Percentiles rank a stretch among this genome's conserved stretches.
Evolutionary conservation across 2,113 vertebrate genomes (phyloP).

Genomic region (Eptesicus fuscus): DNA sequence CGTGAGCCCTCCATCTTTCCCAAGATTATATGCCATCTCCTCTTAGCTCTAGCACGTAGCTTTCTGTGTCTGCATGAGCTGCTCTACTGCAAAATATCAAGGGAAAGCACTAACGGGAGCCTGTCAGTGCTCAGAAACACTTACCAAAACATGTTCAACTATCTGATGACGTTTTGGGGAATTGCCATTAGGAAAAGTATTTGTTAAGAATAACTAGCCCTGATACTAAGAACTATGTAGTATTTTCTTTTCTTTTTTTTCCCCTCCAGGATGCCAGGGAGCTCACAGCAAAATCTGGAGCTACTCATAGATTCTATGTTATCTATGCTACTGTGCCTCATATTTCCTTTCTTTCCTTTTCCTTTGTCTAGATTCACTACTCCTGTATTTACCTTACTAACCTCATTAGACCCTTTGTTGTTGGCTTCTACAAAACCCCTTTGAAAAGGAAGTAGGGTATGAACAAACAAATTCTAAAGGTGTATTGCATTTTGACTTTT

Average conservation of each 20-base stretch:
- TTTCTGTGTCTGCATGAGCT: not conserved
- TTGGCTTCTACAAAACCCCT: not conserved
- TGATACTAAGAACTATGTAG: not conserved
- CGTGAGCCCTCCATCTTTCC: not conserved
- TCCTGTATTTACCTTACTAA: not conserved
- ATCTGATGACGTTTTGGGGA: not conserved
- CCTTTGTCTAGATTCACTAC: not conserved
- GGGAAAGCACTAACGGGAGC: not conserved
- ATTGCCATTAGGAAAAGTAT: not conserved
- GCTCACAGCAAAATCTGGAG: not conserved
- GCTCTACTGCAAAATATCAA: not conserved
- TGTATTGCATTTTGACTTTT: not conserved
- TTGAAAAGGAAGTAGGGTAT: not conserved
- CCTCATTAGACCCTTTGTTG: not conserved
- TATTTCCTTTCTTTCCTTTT: not conserved
- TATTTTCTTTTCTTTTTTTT: not conserved
- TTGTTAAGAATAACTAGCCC: not conserved
- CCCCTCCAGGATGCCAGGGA: not conserved
- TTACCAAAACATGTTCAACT: not conserved
- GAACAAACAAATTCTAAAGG: not conserved
- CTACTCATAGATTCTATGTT: not conserved
- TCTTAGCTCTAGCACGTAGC: not conserved
- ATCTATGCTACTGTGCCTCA: not conserved
- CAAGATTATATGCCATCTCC: not conserved
- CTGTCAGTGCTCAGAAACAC: not conserved